Evolutionary conservation across 64 coral and sea anemone species (phyloP).

Genomic region (Pachyseris speciosa): DNA sequence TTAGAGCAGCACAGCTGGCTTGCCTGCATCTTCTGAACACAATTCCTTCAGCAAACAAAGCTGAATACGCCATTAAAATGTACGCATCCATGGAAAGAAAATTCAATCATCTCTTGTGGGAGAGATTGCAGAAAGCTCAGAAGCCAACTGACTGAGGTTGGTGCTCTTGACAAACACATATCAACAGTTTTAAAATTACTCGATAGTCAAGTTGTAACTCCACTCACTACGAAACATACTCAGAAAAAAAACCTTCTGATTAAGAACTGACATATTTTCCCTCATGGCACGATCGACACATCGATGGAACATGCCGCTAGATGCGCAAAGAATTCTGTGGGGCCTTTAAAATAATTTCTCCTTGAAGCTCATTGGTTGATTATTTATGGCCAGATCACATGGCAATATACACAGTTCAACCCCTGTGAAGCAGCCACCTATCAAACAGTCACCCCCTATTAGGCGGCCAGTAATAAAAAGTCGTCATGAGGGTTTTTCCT

Average conservation of each 20-base stretch:
- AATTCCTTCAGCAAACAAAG: slow-evolving; percentile 39
- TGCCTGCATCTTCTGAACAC: slow-evolving; percentile 23
- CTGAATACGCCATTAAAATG: slow-evolving; percentile 60
- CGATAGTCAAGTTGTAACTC: background rate
- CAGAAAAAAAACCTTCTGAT: background rate
- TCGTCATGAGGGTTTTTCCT: too few relatives aligned
- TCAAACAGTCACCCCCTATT: too few relatives aligned
- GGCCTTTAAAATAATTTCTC: background rate
- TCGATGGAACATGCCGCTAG: background rate
- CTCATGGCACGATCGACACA: background rate
- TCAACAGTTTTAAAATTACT: background rate
- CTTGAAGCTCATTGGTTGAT: background rate
- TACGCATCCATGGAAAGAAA: slow-evolving; percentile 57
- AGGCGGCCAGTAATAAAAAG: too few relatives aligned
- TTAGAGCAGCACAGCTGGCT: slow-evolving; percentile 64
- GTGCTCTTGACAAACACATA: background rate
- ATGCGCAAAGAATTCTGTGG: background rate
- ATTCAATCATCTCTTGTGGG: slow-evolving; percentile 24
- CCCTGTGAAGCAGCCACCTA: too few relatives aligned
- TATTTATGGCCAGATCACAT: background rate
- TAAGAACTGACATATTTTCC: background rate
- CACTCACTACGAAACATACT: background rate
- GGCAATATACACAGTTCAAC: too few relatives aligned
- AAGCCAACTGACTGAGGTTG: background rate
- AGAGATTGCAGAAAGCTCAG: slow-evolving; percentile 11